Evolutionary conservation across 2,113 vertebrate genomes (phyloP).

Genomic region (Hyaena hyaena): DNA sequence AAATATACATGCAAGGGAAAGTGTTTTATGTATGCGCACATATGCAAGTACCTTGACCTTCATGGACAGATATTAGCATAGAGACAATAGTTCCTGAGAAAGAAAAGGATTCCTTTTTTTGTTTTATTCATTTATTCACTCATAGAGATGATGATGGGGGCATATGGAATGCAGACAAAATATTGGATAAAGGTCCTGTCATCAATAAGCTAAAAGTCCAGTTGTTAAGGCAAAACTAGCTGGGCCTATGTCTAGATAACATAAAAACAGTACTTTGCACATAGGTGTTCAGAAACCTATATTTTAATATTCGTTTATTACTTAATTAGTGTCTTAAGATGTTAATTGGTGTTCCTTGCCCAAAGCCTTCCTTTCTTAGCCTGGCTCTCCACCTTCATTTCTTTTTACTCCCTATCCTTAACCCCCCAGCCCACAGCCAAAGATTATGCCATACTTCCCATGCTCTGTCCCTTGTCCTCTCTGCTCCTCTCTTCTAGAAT

Average conservation of each 20-base stretch:
- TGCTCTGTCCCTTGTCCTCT: no score
- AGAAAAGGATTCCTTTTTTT: background rate
- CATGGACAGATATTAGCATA: background rate
- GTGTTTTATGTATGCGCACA: background rate
- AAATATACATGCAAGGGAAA: background rate
- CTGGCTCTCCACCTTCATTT: background rate
- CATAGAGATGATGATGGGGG: background rate
- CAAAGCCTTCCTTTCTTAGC: background rate
- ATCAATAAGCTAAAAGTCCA: background rate
- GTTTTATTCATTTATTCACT: background rate
- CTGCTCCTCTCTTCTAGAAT: background rate
- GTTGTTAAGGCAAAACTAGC: background rate
- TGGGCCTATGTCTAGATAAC: background rate
- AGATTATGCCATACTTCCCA: background rate
- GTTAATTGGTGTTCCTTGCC: background rate
- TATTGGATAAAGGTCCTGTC: background rate
- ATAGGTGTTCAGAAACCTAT: background rate
- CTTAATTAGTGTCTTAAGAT: background rate
- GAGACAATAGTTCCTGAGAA: background rate
- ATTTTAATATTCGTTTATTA: background rate
- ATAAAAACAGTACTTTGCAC: background rate
- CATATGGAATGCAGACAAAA: background rate
- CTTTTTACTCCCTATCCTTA: rapidly evolving
- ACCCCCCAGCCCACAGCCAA: background rate
- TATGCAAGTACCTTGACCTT: background rate